A percentile compares a stretch with the other conserved stretches of the same genome.
Evolutionary conservation across 2,113 vertebrate species (phyloP).

Genomic region (Catagonus wagneri): DNA sequence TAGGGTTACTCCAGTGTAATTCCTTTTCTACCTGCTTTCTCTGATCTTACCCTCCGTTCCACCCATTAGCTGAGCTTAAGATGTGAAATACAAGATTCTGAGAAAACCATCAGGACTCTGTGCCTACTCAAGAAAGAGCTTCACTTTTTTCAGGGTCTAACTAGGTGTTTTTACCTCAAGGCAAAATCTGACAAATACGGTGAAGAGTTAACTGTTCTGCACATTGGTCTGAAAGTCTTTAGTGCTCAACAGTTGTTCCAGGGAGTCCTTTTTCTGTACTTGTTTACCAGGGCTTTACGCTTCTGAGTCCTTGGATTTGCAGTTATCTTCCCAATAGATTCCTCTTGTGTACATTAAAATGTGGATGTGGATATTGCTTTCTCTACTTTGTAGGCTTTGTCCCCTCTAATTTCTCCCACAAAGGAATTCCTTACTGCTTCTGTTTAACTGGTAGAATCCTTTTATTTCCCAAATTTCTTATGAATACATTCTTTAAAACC

Average conservation of each 20-base stretch:
- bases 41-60: fast-evolving
- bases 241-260: background rate
- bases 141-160: background rate
- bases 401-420: background rate
- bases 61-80: background rate
- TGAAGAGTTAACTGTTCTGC: background rate
- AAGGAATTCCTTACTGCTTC: background rate
- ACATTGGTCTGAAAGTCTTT: background rate
- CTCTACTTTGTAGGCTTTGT: background rate
- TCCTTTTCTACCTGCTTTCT: background rate
- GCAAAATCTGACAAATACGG: background rate
- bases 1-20: background rate
- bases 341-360: background rate
- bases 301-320: background rate
- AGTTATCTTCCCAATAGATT: background rate
- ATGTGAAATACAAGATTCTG: background rate
- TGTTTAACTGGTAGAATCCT: background rate
- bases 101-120: background rate
- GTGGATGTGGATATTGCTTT: background rate
- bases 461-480: background rate
- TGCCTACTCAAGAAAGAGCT: background rate
- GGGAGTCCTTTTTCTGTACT: background rate
- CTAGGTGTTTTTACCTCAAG: background rate
- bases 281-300: background rate
- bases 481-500: background rate